These are phyloP conservation scores for Ceuthmochares aereus DNA, from an alignment of 2,113 vertebrate species.

Conservation along the genomic window DNA sequence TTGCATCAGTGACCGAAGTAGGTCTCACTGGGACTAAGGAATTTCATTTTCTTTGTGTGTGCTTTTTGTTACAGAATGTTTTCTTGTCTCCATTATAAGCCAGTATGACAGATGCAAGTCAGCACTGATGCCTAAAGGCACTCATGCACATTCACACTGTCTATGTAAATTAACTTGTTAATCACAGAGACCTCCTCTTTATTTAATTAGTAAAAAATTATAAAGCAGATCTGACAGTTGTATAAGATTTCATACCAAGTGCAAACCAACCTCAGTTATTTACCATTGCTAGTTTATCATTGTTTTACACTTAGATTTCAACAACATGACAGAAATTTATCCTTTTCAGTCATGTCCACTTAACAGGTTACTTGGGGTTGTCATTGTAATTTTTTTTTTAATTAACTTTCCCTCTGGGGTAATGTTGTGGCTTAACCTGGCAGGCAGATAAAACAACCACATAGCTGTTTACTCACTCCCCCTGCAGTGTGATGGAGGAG, in stretches of 20 bases:
- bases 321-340: not conserved
- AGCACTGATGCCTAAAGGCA: not conserved
- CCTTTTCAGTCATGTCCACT: not conserved
- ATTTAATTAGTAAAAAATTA: not conserved
- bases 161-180: not conserved
- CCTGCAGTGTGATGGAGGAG: too few relatives aligned
- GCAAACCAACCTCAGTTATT: not conserved
- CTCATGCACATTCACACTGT: not conserved
- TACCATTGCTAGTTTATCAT: not conserved
- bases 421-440: too few relatives aligned
- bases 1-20: constrained; percentile 86
- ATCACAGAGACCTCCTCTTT: not conserved
- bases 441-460: too few relatives aligned
- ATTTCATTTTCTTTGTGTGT: not conserved
- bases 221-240: not conserved
- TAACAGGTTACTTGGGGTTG: not conserved
- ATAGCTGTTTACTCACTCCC: too few relatives aligned
- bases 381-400: not conserved
- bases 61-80: not conserved
- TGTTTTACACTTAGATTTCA: not conserved
- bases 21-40: not conserved
- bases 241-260: not conserved
- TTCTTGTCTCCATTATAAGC: not conserved
- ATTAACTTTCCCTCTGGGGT: not conserved
- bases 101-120: not conserved